Conservation (phyloP, 1,140 invertebrate genomes). For the Bombus pascuorum region DNA sequence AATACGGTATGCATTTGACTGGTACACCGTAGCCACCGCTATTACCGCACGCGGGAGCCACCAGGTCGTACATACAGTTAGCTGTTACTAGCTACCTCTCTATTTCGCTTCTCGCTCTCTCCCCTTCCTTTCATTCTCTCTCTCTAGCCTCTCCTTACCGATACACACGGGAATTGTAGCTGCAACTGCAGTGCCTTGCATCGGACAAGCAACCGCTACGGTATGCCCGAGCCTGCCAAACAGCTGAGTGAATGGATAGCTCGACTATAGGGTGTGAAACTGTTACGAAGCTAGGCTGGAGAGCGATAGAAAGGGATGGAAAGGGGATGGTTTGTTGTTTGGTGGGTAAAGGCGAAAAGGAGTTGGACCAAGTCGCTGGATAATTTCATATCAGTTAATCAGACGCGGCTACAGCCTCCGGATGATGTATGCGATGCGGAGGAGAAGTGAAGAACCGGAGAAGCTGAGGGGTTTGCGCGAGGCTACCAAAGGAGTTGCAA, state of each 20-base stretch:
- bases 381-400: conserved; percentile 73
- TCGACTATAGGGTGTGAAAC: conserved; percentile 37
- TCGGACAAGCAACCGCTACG: conserved; percentile 45
- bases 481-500: not conserved
- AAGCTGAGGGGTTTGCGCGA: not conserved
- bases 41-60: conserved; percentile 61
- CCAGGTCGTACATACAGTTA: conserved; percentile 27
- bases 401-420: conserved; percentile 47
- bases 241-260: conserved; percentile 22
- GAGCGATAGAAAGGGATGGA: not conserved
- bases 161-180: conserved; percentile 61
- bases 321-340: not conserved
- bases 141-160: conserved; percentile 20
- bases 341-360: no score
- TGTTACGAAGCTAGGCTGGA: conserved; percentile 2
- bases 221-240: conserved; percentile 24
- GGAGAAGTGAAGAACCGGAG: conserved; percentile 12
- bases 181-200: conserved; percentile 53
- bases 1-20: conserved; percentile 77
- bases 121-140: not conserved
- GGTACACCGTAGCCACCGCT: conserved; percentile 68
- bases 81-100: conserved; percentile 19
- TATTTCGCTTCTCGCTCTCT: conserved; percentile 3
- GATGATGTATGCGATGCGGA: conserved; percentile 36
- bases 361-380: conserved; percentile 13